These are phyloP conservation scores for Eupithecia subumbrata DNA, from an alignment of 2,888 invertebrate species.

Conservation along the genomic window DNA sequence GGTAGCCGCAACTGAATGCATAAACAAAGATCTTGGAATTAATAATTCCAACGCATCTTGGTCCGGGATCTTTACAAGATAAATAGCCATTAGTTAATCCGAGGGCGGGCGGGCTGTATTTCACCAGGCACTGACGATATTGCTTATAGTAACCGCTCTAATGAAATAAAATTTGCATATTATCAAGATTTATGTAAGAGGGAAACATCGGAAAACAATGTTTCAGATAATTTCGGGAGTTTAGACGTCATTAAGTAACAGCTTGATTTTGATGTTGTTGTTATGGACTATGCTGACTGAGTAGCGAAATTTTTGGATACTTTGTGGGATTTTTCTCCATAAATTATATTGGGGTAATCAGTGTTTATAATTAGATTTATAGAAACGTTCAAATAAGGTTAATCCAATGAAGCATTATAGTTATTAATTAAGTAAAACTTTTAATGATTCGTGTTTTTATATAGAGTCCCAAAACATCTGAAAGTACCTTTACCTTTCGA, in stretches of 20 bases:
- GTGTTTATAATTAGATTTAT: not conserved
- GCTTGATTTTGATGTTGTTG: constrained; percentile 24
- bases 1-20: constrained; percentile 7
- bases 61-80: constrained; percentile 76
- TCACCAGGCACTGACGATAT: constrained; percentile 67
- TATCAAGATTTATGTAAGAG: constrained; percentile 76
- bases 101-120: constrained; percentile 74
- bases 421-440: not conserved
- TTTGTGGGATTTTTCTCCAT: not conserved
- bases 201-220: constrained; percentile 73
- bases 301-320: not conserved
- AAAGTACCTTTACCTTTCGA: not conserved
- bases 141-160: constrained; percentile 79
- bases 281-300: not conserved
- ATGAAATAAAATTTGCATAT: constrained; percentile 84
- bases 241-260: constrained; percentile 54
- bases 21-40: constrained; percentile 53
- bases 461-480: not conserved
- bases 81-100: constrained; percentile 84
- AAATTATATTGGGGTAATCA: not conserved
- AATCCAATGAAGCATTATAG: no score
- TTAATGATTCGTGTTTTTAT: not conserved
- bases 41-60: constrained; percentile 72
- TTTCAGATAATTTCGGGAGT: constrained; percentile 57
- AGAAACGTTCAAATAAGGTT: not conserved